These are phyloP conservation scores for Malacoctenus gilli DNA, from an alignment of 2,797 vertebrate genomes.

Conservation along the genomic window DNA sequence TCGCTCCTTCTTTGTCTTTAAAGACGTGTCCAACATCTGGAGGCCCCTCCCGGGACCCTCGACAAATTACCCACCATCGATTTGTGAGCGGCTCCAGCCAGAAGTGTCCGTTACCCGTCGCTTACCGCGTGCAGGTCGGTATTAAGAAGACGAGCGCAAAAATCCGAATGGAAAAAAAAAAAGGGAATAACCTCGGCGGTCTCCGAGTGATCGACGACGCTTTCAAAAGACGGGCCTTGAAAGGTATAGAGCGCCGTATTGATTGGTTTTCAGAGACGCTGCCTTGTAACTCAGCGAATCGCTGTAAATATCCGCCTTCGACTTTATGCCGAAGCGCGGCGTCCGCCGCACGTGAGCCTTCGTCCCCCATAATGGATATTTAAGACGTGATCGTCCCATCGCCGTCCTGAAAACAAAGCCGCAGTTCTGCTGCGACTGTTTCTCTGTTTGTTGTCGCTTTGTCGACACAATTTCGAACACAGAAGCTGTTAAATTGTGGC, in stretches of 20 bases:
- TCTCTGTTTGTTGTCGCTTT: slow-evolving; percentile 20
- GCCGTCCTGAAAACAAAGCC: neutral
- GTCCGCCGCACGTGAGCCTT: neutral
- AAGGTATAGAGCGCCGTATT: slow-evolving; percentile 14
- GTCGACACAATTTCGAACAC: too few relatives aligned
- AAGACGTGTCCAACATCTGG: neutral
- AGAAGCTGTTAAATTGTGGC: slow-evolving; percentile 12
- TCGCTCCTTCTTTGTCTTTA: too few relatives aligned
- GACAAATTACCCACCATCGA: slow-evolving; percentile 56
- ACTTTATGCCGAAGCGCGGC: slow-evolving; percentile 11
- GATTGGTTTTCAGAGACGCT: slow-evolving; percentile 29
- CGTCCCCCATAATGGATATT: slow-evolving; percentile 11
- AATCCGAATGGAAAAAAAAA: too few relatives aligned
- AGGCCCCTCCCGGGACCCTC: slow-evolving; percentile 22
- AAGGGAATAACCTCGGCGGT: too few relatives aligned
- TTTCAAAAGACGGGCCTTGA: slow-evolving; percentile 25
- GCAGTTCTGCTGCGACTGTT: slow-evolving; percentile 7
- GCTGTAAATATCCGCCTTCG: neutral
- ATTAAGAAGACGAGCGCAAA: slow-evolving; percentile 29
- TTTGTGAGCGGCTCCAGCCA: slow-evolving; percentile 48
- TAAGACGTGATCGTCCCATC: neutral
- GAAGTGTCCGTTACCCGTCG: slow-evolving; percentile 50
- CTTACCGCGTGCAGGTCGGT: slow-evolving; percentile 32
- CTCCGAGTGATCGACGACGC: slow-evolving; percentile 10
- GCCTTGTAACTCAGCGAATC: neutral